phyloP scores from a whole-genome alignment of 2,888 invertebrate genomes.

The Lasioglossum lativentre region DNA sequence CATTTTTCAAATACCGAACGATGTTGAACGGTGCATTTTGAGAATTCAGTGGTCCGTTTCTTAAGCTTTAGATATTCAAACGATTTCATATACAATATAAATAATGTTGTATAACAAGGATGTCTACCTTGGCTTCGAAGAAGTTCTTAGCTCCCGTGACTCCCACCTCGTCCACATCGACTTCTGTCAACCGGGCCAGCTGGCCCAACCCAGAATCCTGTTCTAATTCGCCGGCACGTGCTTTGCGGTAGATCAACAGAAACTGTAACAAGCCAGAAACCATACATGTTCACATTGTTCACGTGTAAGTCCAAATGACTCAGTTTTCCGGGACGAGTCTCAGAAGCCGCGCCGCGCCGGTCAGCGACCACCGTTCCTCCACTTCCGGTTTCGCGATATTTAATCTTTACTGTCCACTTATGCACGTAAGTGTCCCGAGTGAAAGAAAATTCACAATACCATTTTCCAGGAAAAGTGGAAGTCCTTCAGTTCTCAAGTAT shows the following conservation, averaged over 20 bases:
- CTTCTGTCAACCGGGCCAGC: slow-evolving; percentile 94
- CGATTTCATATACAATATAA: not conserved
- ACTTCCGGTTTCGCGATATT: not conserved
- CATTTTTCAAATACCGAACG: too few species aligned
- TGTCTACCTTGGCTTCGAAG: slow-evolving; percentile 94
- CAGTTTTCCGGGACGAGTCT: not conserved
- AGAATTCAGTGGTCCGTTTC: not conserved
- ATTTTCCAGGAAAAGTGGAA: not conserved
- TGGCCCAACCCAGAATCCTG: slow-evolving; percentile 94
- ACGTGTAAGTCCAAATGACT: slow-evolving; percentile 27
- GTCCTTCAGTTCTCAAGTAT: not conserved
- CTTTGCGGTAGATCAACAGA: slow-evolving; percentile 93
- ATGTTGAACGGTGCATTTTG: not conserved
- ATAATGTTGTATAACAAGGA: not conserved
- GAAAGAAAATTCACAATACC: too few species aligned
- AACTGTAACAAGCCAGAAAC: slow-evolving; percentile 84
- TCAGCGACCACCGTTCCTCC: not conserved
- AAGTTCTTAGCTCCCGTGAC: slow-evolving; percentile 97
- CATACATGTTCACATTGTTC: not conserved
- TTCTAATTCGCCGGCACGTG: slow-evolving; percentile 95
- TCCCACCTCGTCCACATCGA: slow-evolving; percentile 97
- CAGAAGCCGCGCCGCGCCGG: not conserved
- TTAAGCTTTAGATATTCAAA: not conserved
- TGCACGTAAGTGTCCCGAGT: not conserved
- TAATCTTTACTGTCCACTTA: not conserved